phyloP scores from a whole-genome alignment of 2,888 invertebrate species.

The Phorcus lineatus region DNA sequence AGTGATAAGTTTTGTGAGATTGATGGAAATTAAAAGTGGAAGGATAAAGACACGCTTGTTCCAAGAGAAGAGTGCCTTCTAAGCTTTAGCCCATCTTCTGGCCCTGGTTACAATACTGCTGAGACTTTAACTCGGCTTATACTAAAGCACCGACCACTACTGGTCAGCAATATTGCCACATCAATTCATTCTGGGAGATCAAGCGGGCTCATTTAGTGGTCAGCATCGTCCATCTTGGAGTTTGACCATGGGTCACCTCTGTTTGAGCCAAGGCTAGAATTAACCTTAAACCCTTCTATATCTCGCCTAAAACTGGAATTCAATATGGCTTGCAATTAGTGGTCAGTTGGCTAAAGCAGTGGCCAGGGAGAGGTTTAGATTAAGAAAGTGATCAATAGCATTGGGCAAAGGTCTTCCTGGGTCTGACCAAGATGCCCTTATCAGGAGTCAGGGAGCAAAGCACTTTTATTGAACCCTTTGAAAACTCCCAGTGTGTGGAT shows the following conservation, averaged over 20 bases:
- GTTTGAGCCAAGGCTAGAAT: constrained; percentile 3
- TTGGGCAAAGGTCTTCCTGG: background rate
- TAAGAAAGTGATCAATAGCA: background rate
- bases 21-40: background rate
- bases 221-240: constrained; percentile 2
- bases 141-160: background rate
- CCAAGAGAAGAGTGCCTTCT: background rate
- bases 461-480: background rate
- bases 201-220: constrained; percentile 14
- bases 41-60: background rate
- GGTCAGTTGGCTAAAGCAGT: constrained; percentile 1
- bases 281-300: constrained; percentile 17
- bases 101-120: background rate
- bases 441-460: background rate
- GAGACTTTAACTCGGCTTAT: constrained; percentile 5
- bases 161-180: constrained; percentile 2
- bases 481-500: background rate
- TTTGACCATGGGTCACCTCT: background rate
- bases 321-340: constrained; percentile 18
- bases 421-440: background rate
- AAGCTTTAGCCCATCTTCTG: background rate
- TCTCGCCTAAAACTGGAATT: constrained; percentile 8
- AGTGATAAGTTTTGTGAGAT: background rate
- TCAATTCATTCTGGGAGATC: constrained; percentile 8
- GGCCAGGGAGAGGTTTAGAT: background rate